These are phyloP conservation scores for Leucopsar rothschildi DNA, from an alignment of 2,113 vertebrate species.

Conservation along the genomic window DNA sequence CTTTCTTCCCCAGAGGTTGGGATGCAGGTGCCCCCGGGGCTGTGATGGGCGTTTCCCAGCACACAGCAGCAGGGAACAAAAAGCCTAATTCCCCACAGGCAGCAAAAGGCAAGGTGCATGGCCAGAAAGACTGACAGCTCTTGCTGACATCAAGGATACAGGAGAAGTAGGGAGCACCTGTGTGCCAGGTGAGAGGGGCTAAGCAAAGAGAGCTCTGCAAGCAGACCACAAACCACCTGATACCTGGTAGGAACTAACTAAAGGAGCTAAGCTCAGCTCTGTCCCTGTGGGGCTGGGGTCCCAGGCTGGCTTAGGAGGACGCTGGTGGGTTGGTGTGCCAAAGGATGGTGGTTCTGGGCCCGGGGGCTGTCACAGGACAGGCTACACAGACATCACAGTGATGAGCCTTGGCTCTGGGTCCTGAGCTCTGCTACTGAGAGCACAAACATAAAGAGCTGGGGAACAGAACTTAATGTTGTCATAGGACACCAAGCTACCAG, in stretches of 20 bases:
- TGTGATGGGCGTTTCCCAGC: not conserved
- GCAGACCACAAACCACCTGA: not conserved
- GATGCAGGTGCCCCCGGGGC: not conserved
- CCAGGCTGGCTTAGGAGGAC: not conserved
- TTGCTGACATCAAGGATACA: not conserved
- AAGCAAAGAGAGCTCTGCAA: not conserved
- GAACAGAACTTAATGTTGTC: not conserved
- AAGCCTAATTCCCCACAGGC: fast-evolving
- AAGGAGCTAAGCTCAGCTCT: not conserved
- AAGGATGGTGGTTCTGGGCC: not conserved
- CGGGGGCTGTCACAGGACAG: not conserved
- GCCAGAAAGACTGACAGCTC: not conserved
- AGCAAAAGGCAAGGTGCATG: fast-evolving
- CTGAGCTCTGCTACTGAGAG: fast-evolving
- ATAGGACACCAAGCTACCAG: fast-evolving
- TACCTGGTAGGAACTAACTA: no score
- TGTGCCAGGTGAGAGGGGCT: not conserved
- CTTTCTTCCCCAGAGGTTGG: not conserved
- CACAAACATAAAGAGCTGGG: not conserved
- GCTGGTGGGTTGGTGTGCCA: fast-evolving
- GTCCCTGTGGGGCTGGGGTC: not conserved
- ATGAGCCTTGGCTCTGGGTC: not conserved
- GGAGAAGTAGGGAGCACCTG: not conserved
- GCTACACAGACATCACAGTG: fast-evolving
- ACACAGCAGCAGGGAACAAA: not conserved